phyloP scores from a whole-genome alignment of 2,113 vertebrate species.

The Nerophis lumbriciformis region DNA sequence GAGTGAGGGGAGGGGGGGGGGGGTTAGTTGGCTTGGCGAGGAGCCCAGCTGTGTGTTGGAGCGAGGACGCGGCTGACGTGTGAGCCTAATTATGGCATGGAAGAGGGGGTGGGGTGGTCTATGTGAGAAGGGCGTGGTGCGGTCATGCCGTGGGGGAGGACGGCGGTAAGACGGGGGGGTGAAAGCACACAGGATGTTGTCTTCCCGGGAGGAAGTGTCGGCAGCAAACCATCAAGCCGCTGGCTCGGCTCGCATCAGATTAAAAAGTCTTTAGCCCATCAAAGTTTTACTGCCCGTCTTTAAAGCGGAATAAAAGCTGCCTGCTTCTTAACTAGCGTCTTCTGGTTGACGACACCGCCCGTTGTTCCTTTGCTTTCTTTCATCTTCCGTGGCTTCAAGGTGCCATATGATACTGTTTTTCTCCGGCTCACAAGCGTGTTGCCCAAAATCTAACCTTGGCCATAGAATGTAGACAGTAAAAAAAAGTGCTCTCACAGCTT shows the following conservation, averaged over 20 bases:
- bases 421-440: too few relatives aligned
- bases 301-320: conserved; percentile 66
- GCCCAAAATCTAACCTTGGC: too few relatives aligned
- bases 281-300: conserved; percentile 68
- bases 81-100: conserved; percentile 69
- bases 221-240: conserved; percentile 38
- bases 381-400: conserved; percentile 15
- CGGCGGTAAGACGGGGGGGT: not conserved
- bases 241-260: conserved; percentile 61
- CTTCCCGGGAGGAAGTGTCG: conserved; percentile 35
- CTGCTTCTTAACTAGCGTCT: conserved; percentile 61
- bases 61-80: conserved; percentile 63
- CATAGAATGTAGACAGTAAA: too few relatives aligned
- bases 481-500: too few relatives aligned
- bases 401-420: too few relatives aligned
- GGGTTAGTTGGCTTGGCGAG: conserved; percentile 56
- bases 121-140: conserved; percentile 65
- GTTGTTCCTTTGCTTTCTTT: conserved; percentile 19
- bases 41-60: conserved; percentile 70
- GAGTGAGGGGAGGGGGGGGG: conserved; percentile 26
- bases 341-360: conserved; percentile 31
- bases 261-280: conserved; percentile 69
- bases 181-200: conserved; percentile 47
- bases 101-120: conserved; percentile 10
- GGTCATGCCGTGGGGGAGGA: conserved; percentile 57